A percentile compares a stretch with the other conserved stretches of the same genome.
phyloP scores from a whole-genome alignment of 2,888 invertebrate species.

The Coelopa pilipes region DNA sequence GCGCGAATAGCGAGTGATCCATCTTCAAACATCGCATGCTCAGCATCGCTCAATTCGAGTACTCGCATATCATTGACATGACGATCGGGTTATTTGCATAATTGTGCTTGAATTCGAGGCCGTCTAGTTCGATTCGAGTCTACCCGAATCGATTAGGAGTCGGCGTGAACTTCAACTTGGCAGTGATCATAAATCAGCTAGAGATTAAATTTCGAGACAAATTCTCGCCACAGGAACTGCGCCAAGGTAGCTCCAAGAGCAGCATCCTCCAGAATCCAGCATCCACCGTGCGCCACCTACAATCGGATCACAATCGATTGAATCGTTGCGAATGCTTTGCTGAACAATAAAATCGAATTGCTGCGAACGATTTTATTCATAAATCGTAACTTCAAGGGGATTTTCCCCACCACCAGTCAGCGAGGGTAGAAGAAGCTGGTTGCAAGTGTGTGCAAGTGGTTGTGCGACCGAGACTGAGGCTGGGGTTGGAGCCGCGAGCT shows the following conservation, averaged over 20 bases:
- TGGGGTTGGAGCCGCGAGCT: background rate
- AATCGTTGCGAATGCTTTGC: background rate
- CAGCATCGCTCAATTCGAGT: no score
- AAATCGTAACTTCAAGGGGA: background rate
- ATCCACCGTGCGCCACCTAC: background rate
- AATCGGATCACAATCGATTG: slow-evolving; percentile 17
- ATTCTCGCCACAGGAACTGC: background rate
- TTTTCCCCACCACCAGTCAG: no score
- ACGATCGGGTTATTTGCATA: background rate
- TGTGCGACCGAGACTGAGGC: background rate
- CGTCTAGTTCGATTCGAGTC: no score
- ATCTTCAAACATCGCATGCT: background rate
- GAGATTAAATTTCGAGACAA: slow-evolving; percentile 1
- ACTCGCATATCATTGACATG: no score
- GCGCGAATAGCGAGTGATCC: background rate
- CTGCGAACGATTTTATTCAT: slow-evolving; percentile 12
- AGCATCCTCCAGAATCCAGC: background rate
- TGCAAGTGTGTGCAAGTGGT: background rate
- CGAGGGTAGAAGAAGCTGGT: background rate
- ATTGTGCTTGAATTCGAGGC: no score
- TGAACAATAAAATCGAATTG: slow-evolving; percentile 18
- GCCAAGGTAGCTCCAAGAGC: no score
- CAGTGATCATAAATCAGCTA: no score
- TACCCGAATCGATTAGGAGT: background rate
- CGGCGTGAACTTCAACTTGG: no score